A percentile compares a stretch with the other conserved stretches of the same genome.
Evolutionary conservation across 2,888 invertebrate species (phyloP).

Genomic region (Sympetrum striolatum): DNA sequence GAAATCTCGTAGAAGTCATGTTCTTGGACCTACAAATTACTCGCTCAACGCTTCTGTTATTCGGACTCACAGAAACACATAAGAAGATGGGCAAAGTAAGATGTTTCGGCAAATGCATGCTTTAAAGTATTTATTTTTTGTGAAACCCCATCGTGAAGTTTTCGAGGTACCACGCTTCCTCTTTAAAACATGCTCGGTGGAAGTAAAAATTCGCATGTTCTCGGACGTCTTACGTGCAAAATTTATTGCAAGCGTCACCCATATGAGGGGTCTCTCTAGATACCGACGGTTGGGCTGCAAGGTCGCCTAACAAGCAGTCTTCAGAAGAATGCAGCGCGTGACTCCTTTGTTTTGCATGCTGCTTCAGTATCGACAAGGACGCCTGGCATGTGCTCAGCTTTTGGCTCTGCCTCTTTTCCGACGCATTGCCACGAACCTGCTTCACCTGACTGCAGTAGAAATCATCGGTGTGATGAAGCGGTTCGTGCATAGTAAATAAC

Average conservation of each 20-base stretch:
- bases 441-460: background rate
- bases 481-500: background rate
- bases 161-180: too few species aligned
- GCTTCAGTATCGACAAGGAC: background rate
- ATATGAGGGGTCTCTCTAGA: background rate
- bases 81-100: too few species aligned
- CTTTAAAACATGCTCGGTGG: too few species aligned
- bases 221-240: background rate
- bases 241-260: background rate
- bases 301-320: background rate
- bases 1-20: too few species aligned
- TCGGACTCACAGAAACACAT: too few species aligned
- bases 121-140: too few species aligned
- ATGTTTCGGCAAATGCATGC: too few species aligned
- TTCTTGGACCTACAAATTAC: too few species aligned
- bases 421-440: background rate
- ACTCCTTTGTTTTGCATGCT: background rate
- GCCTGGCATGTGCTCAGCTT: slow-evolving; percentile 16
- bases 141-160: too few species aligned
- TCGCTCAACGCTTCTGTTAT: too few species aligned
- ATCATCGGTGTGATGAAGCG: background rate
- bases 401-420: background rate
- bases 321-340: slow-evolving; percentile 6
- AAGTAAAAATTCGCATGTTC: background rate
- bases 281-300: background rate